These are phyloP conservation scores for Fundulus diaphanus DNA, from an alignment of 2,797 vertebrate genomes.

Conservation along the genomic window DNA sequence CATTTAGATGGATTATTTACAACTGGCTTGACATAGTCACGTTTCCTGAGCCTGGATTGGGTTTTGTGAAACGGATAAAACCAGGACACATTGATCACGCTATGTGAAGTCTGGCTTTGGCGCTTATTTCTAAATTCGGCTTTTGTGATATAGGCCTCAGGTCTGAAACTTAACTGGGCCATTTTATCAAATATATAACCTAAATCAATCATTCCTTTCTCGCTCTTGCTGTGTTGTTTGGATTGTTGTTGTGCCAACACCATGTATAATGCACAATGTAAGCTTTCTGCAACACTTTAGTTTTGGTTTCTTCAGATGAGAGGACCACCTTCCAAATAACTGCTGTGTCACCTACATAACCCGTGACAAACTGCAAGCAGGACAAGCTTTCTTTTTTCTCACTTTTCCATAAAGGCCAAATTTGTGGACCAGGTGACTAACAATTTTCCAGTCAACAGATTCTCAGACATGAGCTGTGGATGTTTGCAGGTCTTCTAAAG, in stretches of 20 bases:
- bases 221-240: no score
- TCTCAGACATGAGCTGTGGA: not conserved
- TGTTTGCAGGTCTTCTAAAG: not conserved
- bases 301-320: not conserved
- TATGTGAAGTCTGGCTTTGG: no score
- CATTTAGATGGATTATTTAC: no score
- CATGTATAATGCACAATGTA: not conserved
- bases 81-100: no score
- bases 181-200: no score
- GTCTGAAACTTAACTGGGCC: no score
- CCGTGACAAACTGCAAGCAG: not conserved
- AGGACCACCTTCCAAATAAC: not conserved
- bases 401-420: not conserved
- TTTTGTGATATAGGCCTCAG: no score
- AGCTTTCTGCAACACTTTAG: not conserved
- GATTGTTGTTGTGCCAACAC: not conserved
- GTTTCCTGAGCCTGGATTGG: no score
- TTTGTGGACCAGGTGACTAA: not conserved
- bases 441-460: not conserved
- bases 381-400: not conserved
- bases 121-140: no score
- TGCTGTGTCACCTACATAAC: not conserved
- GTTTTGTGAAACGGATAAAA: no score
- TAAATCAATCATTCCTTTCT: no score
- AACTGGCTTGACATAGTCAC: no score